Evolutionary conservation across 2,113 vertebrate species (phyloP).

Genomic region (Bubalus kerabau): DNA sequence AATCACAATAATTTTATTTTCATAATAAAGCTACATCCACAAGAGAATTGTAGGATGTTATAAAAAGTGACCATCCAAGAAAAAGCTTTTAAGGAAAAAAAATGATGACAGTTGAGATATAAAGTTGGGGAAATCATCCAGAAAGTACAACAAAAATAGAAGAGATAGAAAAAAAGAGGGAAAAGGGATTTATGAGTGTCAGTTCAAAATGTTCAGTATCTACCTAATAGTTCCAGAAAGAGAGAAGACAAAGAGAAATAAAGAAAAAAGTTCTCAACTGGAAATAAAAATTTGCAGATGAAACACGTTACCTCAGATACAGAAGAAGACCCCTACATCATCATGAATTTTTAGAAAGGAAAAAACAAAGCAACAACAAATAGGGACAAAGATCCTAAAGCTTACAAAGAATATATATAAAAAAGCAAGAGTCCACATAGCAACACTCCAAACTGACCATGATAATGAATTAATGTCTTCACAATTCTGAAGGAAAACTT

Average conservation of each 20-base stretch:
- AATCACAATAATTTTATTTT: neutral
- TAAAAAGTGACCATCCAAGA: neutral
- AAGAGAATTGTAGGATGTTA: neutral
- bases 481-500: neutral
- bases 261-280: neutral
- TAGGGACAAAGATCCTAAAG: neutral
- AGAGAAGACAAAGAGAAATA: neutral
- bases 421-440: neutral
- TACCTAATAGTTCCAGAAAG: neutral
- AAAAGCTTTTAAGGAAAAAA: neutral
- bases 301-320: neutral
- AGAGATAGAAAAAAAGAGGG: neutral
- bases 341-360: neutral
- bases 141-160: neutral
- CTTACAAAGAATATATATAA: neutral
- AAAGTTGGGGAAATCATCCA: neutral
- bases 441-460: neutral
- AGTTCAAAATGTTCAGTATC: neutral
- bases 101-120: neutral
- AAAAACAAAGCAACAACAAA: neutral
- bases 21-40: neutral
- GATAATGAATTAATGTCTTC: neutral
- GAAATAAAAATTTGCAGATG: neutral
- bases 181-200: neutral
- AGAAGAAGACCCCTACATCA: neutral